Conservation (phyloP, 2,797 vertebrate genomes). For the Hafferia zeledoni region DNA sequence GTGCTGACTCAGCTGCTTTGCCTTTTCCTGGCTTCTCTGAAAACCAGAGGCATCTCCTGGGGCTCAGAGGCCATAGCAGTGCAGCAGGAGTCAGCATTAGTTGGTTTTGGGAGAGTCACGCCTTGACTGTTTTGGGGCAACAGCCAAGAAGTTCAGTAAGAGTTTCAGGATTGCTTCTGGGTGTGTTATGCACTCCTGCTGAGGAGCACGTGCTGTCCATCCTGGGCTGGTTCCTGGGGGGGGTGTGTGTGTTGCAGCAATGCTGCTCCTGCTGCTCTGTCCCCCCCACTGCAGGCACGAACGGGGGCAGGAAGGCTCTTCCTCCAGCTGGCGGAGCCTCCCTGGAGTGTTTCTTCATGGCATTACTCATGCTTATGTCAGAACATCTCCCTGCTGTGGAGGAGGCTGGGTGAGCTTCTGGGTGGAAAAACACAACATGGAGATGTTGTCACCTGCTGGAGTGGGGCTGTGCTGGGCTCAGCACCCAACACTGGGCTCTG, state of each 20-base stretch:
- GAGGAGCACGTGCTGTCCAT: neutral
- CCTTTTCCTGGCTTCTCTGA: neutral
- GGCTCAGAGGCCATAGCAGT: neutral
- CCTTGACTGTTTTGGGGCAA: neutral
- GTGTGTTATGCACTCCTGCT: neutral
- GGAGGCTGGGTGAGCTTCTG: neutral
- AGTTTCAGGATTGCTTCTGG: neutral
- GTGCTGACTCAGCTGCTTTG: constrained; percentile 51
- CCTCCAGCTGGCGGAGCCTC: neutral
- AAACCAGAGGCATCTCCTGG: constrained; percentile 20
- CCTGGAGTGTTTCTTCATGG: neutral
- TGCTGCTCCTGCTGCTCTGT: neutral
- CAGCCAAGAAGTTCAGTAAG: neutral
- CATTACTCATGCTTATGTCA: neutral
- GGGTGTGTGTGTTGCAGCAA: neutral
- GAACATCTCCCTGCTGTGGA: neutral
- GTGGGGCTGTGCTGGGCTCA: neutral
- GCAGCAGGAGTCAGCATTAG: neutral
- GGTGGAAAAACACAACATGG: neutral
- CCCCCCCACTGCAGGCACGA: neutral
- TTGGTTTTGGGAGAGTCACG: neutral
- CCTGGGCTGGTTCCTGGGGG: neutral
- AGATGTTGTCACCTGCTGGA: neutral
- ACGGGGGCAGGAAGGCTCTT: neutral
- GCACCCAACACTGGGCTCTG: neutral